Evolutionary conservation across 2,888 invertebrate species (phyloP), one percentile per base, ranked within the genome.

Genomic region (Cerceris ruficornis): DNA sequence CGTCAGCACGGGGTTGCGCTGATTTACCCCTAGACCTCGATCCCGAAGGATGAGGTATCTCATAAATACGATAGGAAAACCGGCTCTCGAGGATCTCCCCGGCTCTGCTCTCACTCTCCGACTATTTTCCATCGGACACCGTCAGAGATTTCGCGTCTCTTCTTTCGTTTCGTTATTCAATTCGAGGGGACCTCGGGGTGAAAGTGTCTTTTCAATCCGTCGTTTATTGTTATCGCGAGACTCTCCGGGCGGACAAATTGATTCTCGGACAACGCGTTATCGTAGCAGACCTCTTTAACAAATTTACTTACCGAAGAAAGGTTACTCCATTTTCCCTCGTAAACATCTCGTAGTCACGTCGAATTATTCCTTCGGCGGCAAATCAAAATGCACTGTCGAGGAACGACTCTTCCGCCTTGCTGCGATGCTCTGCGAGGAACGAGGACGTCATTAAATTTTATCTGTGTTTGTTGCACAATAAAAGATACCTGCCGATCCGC

Each of bases 1-100:
- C 82, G 82, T 78, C 82, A 81, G 78, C 70, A 70, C 60, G 39
- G 66, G 58, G 14, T 54, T 42, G 69, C 77, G 60, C 72, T 81
- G 82, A 79, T 84, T 81, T 73, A 58, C 43, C 70, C 78, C 39
- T 13, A 13, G 8, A 15, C 8, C 52, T 41, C 17, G 42, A n/a
- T 46, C 42, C 8, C 17, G 66, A 4, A 62, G 65, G 17, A 52
- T 11, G 58, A 66, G 70, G 69, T 59, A 55, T 69, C 67, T 75
- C 79, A 77, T 84, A 84, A 77, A 82, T 77, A 55, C 57, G 59
- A 67, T 57, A 43, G 69, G 64, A 64, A 28, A 28, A 75, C 60
- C 60, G 15, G 43, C 77, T 72, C 41, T 65, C 42, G 54, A 14
- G 59, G 72, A 68, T 65, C 28, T 28, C 28, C 28, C 28, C 4